These are phyloP conservation scores for Gallinago stenura DNA, from an alignment of 2,797 vertebrate genomes.

Conservation along the genomic window DNA sequence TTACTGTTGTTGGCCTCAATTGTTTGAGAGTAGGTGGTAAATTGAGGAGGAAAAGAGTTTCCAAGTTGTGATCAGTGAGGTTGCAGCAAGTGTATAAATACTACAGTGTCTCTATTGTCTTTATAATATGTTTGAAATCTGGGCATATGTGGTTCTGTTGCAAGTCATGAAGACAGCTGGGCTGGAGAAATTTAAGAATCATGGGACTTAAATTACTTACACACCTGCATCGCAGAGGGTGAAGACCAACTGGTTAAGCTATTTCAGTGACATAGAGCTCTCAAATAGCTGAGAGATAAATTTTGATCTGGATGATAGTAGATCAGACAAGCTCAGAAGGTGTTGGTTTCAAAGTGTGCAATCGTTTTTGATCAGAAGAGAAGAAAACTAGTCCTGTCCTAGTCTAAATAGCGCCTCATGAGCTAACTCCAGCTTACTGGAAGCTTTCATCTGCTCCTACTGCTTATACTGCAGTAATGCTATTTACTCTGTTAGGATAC, in stretches of 20 bases:
- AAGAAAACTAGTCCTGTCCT: background rate
- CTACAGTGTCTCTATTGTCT: fast-evolving
- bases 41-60: background rate
- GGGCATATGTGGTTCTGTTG: fast-evolving
- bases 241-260: background rate
- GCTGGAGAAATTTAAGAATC: background rate
- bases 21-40: background rate
- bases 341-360: background rate
- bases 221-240: background rate
- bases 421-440: background rate
- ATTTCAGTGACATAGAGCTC: background rate
- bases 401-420: background rate
- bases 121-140: background rate
- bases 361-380: fast-evolving
- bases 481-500: slow-evolving; percentile 20
- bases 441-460: background rate
- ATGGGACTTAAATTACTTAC: background rate
- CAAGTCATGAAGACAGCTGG: background rate
- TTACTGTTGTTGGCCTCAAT: background rate
- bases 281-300: background rate
- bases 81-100: background rate
- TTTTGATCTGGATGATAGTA: background rate
- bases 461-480: slow-evolving; percentile 50
- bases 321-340: background rate
- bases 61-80: background rate